A percentile compares a stretch with the other conserved stretches of the same genome.
Evolutionary conservation across 2,113 vertebrate genomes (phyloP).

Genomic region (Lasiurus cinereus): DNA sequence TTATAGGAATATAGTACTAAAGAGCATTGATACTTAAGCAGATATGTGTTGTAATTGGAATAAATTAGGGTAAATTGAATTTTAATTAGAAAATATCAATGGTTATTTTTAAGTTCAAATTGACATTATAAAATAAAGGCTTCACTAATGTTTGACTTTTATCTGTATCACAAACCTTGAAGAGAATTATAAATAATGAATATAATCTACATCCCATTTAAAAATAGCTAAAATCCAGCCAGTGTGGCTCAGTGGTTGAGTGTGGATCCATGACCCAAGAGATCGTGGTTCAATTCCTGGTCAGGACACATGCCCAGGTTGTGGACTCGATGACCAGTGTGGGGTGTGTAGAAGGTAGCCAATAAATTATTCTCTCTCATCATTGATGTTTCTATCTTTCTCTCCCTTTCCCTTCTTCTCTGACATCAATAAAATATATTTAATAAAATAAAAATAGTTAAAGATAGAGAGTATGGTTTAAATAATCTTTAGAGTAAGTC

Average conservation of each 20-base stretch:
- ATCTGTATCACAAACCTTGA: neutral
- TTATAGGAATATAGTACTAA: neutral
- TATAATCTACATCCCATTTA: neutral
- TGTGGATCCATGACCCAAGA: too few species aligned
- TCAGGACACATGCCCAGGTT: too few species aligned
- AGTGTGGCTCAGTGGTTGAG: too few species aligned
- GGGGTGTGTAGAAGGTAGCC: too few species aligned
- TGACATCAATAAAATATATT: too few species aligned
- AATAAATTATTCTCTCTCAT: too few species aligned
- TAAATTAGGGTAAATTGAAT: neutral
- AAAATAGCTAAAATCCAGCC: neutral
- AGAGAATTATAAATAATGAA: neutral
- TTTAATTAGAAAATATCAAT: neutral
- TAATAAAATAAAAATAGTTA: too few species aligned
- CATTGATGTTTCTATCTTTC: too few species aligned
- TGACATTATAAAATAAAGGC: neutral
- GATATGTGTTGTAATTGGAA: neutral
- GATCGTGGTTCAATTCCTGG: too few species aligned
- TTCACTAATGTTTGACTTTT: neutral
- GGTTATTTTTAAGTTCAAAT: neutral
- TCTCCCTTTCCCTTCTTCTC: too few species aligned
- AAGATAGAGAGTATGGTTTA: neutral
- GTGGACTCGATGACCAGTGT: too few species aligned
- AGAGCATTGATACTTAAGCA: neutral
- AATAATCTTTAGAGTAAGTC: neutral